Conservation (phyloP, 2,113 vertebrate genomes). For the Phaethornis superciliosus region DNA sequence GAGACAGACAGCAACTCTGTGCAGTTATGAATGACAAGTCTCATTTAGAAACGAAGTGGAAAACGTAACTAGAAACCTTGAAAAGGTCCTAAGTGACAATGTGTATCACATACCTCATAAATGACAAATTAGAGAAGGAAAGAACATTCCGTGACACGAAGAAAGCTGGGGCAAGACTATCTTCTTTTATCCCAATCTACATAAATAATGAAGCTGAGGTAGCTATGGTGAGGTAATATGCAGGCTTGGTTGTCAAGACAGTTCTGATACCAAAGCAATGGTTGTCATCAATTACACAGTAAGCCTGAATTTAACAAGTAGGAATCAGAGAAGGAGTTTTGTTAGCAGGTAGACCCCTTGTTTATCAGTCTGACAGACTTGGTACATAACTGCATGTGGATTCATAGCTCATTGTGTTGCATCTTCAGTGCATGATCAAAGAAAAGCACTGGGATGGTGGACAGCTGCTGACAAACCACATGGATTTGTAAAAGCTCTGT, state of each 20-base stretch:
- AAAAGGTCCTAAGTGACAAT: slow-evolving; percentile 70
- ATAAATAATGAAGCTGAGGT: slow-evolving; percentile 59
- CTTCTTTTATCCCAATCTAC: slow-evolving; percentile 39
- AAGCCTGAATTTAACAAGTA: neutral
- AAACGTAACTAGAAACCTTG: slow-evolving; percentile 81
- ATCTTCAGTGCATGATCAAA: neutral
- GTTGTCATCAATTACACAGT: neutral
- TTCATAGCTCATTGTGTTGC: neutral
- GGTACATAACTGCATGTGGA: neutral
- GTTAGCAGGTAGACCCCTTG: neutral
- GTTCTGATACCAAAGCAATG: neutral
- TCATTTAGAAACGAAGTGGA: slow-evolving; percentile 70
- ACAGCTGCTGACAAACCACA: neutral
- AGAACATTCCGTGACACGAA: slow-evolving; percentile 70
- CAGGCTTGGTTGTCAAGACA: neutral
- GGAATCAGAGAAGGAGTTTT: neutral
- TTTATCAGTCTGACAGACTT: neutral
- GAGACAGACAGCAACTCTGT: slow-evolving; percentile 13
- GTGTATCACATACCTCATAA: slow-evolving; percentile 79
- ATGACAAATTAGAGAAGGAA: slow-evolving; percentile 76
- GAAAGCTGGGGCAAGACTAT: slow-evolving; percentile 39
- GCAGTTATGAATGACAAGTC: slow-evolving; percentile 3
- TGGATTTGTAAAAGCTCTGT: neutral
- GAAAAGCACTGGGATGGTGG: neutral
- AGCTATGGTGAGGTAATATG: neutral